Evolutionary conservation across 2,888 invertebrate genomes (phyloP).

Genomic region (Lithophane semibrunnea): DNA sequence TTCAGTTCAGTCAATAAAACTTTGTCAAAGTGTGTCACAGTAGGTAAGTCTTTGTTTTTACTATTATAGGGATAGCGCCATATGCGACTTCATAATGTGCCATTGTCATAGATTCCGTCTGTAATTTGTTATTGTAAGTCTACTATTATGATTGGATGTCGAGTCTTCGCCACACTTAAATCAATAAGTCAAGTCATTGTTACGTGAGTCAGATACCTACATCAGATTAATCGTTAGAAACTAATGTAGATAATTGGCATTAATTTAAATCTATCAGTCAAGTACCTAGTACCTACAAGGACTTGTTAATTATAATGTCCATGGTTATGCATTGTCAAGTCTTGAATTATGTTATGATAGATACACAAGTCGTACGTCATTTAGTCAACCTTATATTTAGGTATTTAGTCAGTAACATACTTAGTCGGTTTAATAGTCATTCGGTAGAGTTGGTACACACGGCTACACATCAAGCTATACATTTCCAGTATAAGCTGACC

Average conservation of each 20-base stretch:
- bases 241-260: not conserved
- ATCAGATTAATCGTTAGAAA: slow-evolving; percentile 14
- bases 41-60: not conserved
- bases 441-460: not conserved
- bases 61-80: not conserved
- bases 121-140: not conserved
- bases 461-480: too few relatives aligned
- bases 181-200: slow-evolving; percentile 24
- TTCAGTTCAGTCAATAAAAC: slow-evolving; percentile 6
- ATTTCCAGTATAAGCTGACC: too few relatives aligned
- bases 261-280: slow-evolving; percentile 7
- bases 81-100: slow-evolving; percentile 9
- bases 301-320: not conserved
- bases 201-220: slow-evolving; percentile 10
- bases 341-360: not conserved
- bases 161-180: not conserved
- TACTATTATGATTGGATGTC: not conserved
- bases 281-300: not conserved
- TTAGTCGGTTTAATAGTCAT: not conserved
- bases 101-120: slow-evolving; percentile 24
- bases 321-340: not conserved
- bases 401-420: not conserved
- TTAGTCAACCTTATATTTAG: not conserved
- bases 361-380: not conserved
- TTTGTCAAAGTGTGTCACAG: not conserved